Conservation (phyloP, 1,140 invertebrate species). For the Drosophila malerkotliana region DNA sequence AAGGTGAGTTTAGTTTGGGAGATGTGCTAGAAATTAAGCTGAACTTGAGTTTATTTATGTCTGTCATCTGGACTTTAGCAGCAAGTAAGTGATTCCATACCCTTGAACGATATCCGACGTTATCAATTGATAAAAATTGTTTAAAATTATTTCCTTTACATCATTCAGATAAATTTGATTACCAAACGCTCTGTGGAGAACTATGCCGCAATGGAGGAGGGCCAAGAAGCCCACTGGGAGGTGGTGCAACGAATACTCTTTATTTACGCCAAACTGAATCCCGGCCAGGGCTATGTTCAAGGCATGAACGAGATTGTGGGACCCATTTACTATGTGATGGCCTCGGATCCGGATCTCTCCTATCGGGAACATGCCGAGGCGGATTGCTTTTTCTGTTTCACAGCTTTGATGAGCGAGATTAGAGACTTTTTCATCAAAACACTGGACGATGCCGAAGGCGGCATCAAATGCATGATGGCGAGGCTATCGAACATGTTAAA, state of each 20-base stretch:
- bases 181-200: slow-evolving; percentile 89
- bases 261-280: slow-evolving; percentile 98
- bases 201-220: slow-evolving; percentile 92
- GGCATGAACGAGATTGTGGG: slow-evolving; percentile 99
- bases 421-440: slow-evolving; percentile 98
- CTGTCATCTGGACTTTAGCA: slow-evolving; percentile 51
- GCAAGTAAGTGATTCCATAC: slow-evolving; percentile 70
- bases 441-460: slow-evolving; percentile 95
- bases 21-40: slow-evolving; percentile 20
- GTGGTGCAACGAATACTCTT: slow-evolving; percentile 98
- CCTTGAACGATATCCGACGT: neutral
- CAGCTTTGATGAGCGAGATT: slow-evolving; percentile 98
- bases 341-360: slow-evolving; percentile 92
- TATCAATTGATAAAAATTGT: neutral
- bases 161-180: slow-evolving; percentile 85
- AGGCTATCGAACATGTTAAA: slow-evolving; percentile 91
- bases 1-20: slow-evolving; percentile 87
- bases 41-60: slow-evolving; percentile 44
- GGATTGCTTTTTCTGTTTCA: slow-evolving; percentile 99
- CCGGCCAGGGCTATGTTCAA: slow-evolving; percentile 98
- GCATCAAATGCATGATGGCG: slow-evolving; percentile 94
- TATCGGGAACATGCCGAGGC: slow-evolving; percentile 97
- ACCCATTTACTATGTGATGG: slow-evolving; percentile 98
- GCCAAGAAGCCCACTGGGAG: slow-evolving; percentile 97
- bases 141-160: neutral